These are phyloP conservation scores for Heliconius hewitsoni DNA, from an alignment of 1,140 invertebrate genomes.

Conservation along the genomic window DNA sequence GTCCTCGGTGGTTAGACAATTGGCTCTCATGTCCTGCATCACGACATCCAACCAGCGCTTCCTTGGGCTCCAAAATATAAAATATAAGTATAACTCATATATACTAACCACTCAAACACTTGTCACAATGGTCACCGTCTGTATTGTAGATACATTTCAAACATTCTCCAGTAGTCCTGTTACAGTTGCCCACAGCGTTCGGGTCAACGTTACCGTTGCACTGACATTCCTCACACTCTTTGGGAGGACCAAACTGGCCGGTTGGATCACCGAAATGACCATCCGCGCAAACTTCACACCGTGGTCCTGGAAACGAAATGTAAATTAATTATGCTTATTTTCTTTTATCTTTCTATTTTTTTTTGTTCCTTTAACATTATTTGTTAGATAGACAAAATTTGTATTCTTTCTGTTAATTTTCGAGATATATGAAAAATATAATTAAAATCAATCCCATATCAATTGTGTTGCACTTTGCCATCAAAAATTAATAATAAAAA, in stretches of 20 bases:
- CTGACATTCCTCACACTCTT: conserved; percentile 91
- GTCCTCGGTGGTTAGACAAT: too few species aligned
- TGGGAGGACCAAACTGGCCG: conserved; percentile 84
- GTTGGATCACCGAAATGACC: conserved; percentile 96
- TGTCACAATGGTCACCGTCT: conserved; percentile 92
- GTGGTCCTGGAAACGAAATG: conserved; percentile 83
- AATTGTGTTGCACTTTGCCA: too few species aligned
- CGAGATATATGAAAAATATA: too few species aligned
- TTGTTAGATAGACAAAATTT: too few species aligned
- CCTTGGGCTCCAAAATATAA: too few species aligned
- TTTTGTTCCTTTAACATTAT: too few species aligned
- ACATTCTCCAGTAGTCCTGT: conserved; percentile 96
- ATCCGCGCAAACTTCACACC: conserved; percentile 96
- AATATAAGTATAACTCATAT: not conserved
- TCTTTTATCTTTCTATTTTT: not conserved
- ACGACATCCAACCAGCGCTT: too few species aligned
- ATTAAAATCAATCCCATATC: too few species aligned
- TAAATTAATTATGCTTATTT: not conserved
- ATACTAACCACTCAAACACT: conserved; percentile 90
- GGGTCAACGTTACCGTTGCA: conserved; percentile 98
- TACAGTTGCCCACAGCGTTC: conserved; percentile 96
- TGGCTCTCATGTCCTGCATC: too few species aligned
- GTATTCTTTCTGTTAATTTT: too few species aligned
- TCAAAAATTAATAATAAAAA: not conserved
- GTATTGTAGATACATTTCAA: conserved; percentile 99